Percentiles rank a stretch among this genome's conserved stretches.
Conservation (phyloP, 2,888 invertebrate genomes). For the Junonia oenone region DNA sequence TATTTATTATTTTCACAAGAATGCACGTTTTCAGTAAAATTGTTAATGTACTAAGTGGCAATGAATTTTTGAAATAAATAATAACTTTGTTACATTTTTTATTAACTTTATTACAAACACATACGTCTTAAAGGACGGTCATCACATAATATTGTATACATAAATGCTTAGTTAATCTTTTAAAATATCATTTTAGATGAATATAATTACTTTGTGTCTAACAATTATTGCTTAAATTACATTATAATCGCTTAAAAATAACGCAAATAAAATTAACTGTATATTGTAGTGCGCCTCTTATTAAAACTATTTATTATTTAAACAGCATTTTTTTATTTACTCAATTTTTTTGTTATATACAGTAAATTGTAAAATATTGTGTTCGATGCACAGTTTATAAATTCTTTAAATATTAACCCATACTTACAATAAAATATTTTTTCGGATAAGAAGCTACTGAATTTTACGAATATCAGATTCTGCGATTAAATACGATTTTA, state of each 20-base stretch:
- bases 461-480: neutral
- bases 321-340: no score
- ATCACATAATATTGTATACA: constrained; percentile 20
- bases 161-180: neutral
- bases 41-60: no score
- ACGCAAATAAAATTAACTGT: neutral
- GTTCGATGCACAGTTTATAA: neutral
- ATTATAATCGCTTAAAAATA: neutral
- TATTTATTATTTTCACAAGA: no score
- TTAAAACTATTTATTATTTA: no score
- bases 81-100: constrained; percentile 23
- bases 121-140: constrained; percentile 32
- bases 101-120: constrained; percentile 36
- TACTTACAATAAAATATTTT: neutral
- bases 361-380: neutral
- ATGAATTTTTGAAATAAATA: no score
- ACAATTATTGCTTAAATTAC: neutral
- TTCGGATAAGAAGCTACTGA: neutral
- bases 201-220: neutral
- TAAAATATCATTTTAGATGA: neutral
- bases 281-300: no score
- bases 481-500: neutral
- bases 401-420: neutral
- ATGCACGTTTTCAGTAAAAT: no score
- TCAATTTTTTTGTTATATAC: neutral